Evolutionary conservation across 30 jellyfish, hydroid and myxozoan species (phyloP).

Genomic region (Aurelia coerulea): DNA sequence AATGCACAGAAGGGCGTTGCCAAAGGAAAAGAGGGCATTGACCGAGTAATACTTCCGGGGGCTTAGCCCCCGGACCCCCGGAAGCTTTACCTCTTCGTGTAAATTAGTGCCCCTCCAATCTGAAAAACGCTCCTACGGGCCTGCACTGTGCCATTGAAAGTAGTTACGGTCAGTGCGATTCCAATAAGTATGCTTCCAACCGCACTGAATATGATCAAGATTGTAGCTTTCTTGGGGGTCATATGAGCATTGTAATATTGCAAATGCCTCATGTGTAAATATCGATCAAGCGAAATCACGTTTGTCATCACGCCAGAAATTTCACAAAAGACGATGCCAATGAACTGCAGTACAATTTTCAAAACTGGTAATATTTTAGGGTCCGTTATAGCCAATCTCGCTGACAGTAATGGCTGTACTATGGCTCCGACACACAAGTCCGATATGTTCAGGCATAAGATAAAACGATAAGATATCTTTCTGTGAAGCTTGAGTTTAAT

Average conservation of each 20-base stretch:
- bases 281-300: slow-evolving; percentile 19
- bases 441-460: slow-evolving; percentile 21
- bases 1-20: too few relatives aligned
- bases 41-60: too few relatives aligned
- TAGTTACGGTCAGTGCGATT: not conserved
- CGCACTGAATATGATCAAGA: not conserved
- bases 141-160: not conserved
- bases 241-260: slow-evolving; percentile 26
- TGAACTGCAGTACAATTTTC: not conserved
- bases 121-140: too few relatives aligned
- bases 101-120: too few relatives aligned
- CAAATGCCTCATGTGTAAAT: slow-evolving; percentile 36
- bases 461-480: slow-evolving; percentile 20
- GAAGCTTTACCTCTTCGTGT: too few relatives aligned
- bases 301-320: slow-evolving; percentile 24
- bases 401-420: slow-evolving; percentile 28
- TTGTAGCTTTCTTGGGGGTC: slow-evolving; percentile 23
- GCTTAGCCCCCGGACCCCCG: too few relatives aligned
- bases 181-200: not conserved
- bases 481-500: not conserved
- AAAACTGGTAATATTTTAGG: not conserved
- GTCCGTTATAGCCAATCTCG: slow-evolving; percentile 9
- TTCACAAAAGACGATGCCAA: slow-evolving; percentile 16
- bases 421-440: slow-evolving; percentile 24
- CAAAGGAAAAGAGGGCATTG: too few relatives aligned